phyloP scores from a whole-genome alignment of 2,113 vertebrate genomes.

The Ophiodon elongatus region DNA sequence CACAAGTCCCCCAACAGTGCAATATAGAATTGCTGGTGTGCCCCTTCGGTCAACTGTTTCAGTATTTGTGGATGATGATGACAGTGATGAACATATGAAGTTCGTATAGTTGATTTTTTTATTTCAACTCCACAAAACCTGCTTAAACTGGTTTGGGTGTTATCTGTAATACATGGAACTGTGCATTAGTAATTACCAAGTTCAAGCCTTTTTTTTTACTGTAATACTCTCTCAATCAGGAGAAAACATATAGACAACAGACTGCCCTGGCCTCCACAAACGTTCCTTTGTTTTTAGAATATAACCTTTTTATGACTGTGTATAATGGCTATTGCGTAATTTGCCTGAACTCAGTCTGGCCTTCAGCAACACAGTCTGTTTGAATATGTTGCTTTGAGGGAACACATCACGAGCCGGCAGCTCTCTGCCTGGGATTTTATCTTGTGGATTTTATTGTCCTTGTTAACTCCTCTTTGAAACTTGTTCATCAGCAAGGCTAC shows the following conservation, averaged over 20 bases:
- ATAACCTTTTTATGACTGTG: not conserved
- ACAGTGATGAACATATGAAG: not conserved
- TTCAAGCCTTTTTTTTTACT: not conserved
- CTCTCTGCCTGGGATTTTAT: not conserved
- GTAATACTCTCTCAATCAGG: not conserved
- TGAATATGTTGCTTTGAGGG: not conserved
- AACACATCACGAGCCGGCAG: not conserved
- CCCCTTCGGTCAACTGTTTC: not conserved
- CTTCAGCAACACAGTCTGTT: not conserved
- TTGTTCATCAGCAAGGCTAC: not conserved
- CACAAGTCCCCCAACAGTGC: not conserved
- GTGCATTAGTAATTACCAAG: not conserved
- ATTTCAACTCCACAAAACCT: not conserved
- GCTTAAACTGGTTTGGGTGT: not conserved
- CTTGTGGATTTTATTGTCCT: not conserved
- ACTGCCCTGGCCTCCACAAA: not conserved
- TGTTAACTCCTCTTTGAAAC: not conserved
- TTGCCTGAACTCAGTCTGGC: not conserved
- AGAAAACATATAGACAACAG: not conserved
- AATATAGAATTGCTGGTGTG: not conserved
- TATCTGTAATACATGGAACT: not conserved
- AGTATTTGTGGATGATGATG: too few relatives aligned
- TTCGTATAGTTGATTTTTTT: not conserved
- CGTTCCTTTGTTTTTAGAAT: not conserved
- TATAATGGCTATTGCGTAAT: not conserved